Evolutionary conservation across 2,797 vertebrate genomes (phyloP).

Genomic region (Xenopus petersii): DNA sequence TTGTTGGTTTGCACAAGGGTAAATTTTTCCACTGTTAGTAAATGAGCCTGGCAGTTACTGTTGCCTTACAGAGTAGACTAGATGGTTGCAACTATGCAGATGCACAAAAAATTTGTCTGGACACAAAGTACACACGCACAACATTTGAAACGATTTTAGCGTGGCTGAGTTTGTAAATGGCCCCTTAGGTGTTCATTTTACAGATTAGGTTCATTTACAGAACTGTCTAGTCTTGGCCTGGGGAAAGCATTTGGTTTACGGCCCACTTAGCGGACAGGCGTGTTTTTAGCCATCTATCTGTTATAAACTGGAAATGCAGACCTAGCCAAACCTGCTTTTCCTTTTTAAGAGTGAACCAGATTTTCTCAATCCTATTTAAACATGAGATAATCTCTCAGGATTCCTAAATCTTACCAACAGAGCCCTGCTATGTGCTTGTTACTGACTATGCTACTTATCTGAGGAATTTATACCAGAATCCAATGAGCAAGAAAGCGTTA

Average conservation of each 20-base stretch:
- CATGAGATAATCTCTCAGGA: neutral
- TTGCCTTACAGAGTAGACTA: too few relatives aligned
- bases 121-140: too few relatives aligned
- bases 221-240: neutral
- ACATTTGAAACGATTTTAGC: too few relatives aligned
- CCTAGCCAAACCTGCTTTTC: neutral
- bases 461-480: neutral
- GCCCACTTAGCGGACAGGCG: neutral
- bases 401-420: neutral
- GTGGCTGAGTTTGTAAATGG: too few relatives aligned
- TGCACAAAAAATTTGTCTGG: too few relatives aligned
- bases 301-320: neutral
- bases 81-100: too few relatives aligned
- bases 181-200: too few relatives aligned
- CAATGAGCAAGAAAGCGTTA: neutral
- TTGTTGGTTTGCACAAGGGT: too few relatives aligned
- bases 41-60: too few relatives aligned
- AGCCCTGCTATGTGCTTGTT: neutral
- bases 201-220: too few relatives aligned
- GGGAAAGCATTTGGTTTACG: neutral
- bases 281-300: neutral
- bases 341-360: neutral
- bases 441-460: neutral
- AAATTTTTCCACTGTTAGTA: too few relatives aligned
- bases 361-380: conserved; percentile 1